Conservation (phyloP, 2,888 invertebrate species). For the Tipula vernalis region DNA sequence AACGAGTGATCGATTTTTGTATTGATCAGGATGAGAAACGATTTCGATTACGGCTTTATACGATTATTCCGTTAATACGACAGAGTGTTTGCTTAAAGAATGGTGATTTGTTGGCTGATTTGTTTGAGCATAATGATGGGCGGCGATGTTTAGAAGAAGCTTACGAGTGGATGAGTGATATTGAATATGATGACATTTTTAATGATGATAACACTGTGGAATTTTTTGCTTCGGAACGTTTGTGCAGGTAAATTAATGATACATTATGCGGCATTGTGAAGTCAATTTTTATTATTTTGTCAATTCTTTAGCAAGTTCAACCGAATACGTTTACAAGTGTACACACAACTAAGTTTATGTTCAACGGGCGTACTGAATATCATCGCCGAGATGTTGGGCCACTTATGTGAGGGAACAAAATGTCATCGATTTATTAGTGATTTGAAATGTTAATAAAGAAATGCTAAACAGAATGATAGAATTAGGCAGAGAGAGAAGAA, state of each 20-base stretch:
- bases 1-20: background rate
- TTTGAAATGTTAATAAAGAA: background rate
- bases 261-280: background rate
- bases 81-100: background rate
- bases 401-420: background rate
- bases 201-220: background rate
- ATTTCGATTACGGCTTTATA: background rate
- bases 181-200: background rate
- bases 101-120: background rate
- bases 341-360: background rate
- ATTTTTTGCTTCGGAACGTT: background rate
- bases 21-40: background rate
- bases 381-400: background rate
- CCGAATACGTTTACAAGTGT: background rate
- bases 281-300: background rate
- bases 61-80: background rate
- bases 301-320: background rate
- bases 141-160: background rate
- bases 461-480: no score
- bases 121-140: background rate
- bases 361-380: background rate
- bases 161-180: background rate
- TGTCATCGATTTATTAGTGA: background rate
- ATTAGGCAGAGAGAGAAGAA: no score
- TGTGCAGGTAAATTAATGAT: background rate